Base-by-base conservation (phyloP, 2,888 invertebrate species). In the Ashinkailepas kermadecensis region DNA sequence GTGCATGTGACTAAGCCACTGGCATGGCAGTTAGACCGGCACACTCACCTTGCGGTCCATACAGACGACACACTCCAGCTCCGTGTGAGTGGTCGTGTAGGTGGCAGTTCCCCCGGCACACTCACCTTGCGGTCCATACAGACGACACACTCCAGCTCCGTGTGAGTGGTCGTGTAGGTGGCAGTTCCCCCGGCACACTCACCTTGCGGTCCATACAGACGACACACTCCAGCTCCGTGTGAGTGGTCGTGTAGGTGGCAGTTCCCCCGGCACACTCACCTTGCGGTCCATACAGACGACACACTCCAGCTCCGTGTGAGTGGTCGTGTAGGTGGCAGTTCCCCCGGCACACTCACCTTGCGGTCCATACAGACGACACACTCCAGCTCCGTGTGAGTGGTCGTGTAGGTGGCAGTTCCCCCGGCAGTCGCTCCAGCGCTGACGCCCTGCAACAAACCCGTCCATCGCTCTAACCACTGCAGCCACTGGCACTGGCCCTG, bases 341-440 rank as follows among this genome's bases (percentile, higher is more conserved):
- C 7, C 18, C 18, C 1, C 23, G 8, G n/a, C n/a, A n/a, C 56
- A 87, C 89, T 90, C 88, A 92, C 93, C 88, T 89, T 87, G 84
- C 89, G 88, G 87, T 95, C 94, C 91, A 95, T 91, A 87, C 95
- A 95, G 85, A 95, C 90, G 65, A 94, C 93, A 89, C 95, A 95
- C 88, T 95, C 95, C 13, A 91, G 89, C 83, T 89, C 89, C 7
- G 74, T 74, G 74, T 74, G 74, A 1, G 74, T 56, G 54, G 54
- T 74, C 8, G 54, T 11, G 25, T 13, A 67, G 13, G 12, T 7
- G 25, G n/a, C 25, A 7, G 67, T 39, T 25, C 4, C 18, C 21
- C 2, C 23, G 11, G 39, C 39, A 39, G 39, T 39, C 39, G 39
- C 39, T 39, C 39, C 74, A 4, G 74, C 74, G 6, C 13, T 18